phyloP scores from a whole-genome alignment of 1,140 invertebrate genomes.

The Mercenaria mercenaria region DNA sequence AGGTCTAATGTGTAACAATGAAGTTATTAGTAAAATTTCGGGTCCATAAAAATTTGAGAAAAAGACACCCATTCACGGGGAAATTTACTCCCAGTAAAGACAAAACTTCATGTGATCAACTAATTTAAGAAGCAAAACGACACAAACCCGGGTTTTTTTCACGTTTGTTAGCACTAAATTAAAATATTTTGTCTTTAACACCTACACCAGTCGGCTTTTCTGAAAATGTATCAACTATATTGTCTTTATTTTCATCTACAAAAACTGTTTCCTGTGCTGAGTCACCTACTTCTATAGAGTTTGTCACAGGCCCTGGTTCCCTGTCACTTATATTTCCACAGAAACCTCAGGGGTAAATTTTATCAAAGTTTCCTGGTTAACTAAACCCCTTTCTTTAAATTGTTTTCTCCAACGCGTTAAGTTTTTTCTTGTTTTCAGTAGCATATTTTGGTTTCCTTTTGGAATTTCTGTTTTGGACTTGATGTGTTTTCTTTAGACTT shows the following conservation, averaged over 20 bases:
- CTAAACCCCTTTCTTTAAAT: not conserved
- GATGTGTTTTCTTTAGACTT: constrained; percentile 58
- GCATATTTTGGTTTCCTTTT: constrained; percentile 10
- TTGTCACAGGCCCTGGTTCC: not conserved
- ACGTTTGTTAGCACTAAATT: too few species aligned
- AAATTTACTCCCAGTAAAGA: too few species aligned
- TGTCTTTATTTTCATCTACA: constrained; percentile 51
- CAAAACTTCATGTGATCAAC: too few species aligned
- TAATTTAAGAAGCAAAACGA: too few species aligned
- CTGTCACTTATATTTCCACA: not conserved
- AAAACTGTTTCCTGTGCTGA: constrained; percentile 1
- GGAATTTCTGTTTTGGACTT: constrained; percentile 35
- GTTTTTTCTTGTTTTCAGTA: not conserved
- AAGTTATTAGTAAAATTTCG: too few species aligned
- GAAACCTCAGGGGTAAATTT: not conserved
- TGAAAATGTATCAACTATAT: not conserved
- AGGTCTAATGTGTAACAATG: too few species aligned
- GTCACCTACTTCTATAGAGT: not conserved
- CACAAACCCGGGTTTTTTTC: too few species aligned
- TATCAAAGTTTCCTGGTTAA: too few species aligned
- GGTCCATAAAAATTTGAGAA: too few species aligned
- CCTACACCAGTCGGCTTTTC: constrained; percentile 8
- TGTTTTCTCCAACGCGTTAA: not conserved
- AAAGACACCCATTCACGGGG: too few species aligned
- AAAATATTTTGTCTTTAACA: not conserved